Base-by-base conservation (phyloP, 2,113 vertebrate species). In the Ciconia boyciana region DNA sequence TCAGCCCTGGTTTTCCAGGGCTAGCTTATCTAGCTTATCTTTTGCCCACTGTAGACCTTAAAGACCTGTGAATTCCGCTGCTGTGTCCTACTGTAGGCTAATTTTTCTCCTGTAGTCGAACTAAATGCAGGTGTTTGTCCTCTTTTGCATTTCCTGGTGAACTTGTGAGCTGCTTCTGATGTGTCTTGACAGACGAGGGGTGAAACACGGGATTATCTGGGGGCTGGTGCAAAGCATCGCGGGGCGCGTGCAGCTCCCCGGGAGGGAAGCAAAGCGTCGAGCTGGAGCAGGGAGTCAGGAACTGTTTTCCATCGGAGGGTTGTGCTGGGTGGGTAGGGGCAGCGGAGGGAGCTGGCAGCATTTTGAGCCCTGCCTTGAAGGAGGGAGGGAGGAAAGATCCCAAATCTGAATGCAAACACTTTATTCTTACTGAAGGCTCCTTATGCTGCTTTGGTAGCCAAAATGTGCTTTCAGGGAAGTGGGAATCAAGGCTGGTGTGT, bases 241-340 rank as follows among this genome's bases (percentile, higher is more conserved):
- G 16, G 51, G 77, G 51, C 36, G 10, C 2, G 26, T 55, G 58
- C 48, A 36, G 78, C 81, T 89, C 48, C 82, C 41, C 0, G 4
- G 46, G 28, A 43, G 61, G 32, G 57, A 36, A 55, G 48, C 5
- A 4, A 75, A 54, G 46, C 3, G 0, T 19, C 0, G 1, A n/a
- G 79, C 44, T 51, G 81, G 87, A 90, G 64, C 69, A 41, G 58
- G 48, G 43, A 70, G n/a, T 43, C 21, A 6, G 62, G 69, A 74
- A 29, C 12, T 28, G 39, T 28, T 52, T 76, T 43, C n/a, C 70
- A 12, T 2, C 15, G 2, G 28, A 54, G 68, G 32, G 46, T 44
- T 66, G 49, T 71, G 34, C 62, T 44, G 46, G 61, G n/a, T 72
- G 36, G 28, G 36, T 16, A n/a, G 60, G 20, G 49, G 20, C n/a